phyloP scores from a whole-genome alignment of 2,113 vertebrate genomes.

The Clarias gariepinus region DNA sequence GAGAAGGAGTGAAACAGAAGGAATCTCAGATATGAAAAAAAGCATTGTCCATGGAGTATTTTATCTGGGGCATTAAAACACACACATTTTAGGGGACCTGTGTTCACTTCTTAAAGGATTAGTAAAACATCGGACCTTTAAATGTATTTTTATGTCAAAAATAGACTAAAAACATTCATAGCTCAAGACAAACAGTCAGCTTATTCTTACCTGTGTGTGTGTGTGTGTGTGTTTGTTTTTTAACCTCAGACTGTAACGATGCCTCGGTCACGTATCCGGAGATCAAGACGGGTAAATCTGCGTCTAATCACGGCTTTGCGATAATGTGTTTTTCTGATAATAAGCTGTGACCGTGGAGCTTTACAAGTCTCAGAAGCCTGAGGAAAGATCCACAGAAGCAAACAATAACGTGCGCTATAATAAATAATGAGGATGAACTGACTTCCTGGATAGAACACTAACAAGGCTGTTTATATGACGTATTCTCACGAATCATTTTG shows the following conservation, averaged over 20 bases:
- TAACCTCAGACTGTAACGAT: background rate
- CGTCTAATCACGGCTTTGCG: background rate
- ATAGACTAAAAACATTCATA: background rate
- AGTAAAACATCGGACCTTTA: too few species aligned
- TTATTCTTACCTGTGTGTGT: background rate
- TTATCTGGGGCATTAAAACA: too few species aligned
- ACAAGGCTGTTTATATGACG: background rate
- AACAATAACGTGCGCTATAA: background rate
- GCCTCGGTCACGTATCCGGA: background rate
- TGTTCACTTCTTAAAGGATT: too few species aligned
- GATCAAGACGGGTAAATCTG: background rate
- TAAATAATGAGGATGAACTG: background rate
- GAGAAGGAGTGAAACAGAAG: too few species aligned
- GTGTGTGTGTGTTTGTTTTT: background rate
- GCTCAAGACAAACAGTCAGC: background rate
- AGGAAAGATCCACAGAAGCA: background rate
- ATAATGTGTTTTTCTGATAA: background rate
- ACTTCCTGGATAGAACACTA: background rate
- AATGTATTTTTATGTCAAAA: background rate
- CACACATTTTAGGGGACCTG: too few species aligned
- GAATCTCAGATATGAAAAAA: too few species aligned
- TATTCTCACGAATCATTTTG: background rate
- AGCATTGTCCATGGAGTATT: too few species aligned
- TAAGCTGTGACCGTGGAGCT: background rate
- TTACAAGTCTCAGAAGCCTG: background rate